Conservation (phyloP, 1,140 invertebrate genomes). For the Drosophila elegans region DNA sequence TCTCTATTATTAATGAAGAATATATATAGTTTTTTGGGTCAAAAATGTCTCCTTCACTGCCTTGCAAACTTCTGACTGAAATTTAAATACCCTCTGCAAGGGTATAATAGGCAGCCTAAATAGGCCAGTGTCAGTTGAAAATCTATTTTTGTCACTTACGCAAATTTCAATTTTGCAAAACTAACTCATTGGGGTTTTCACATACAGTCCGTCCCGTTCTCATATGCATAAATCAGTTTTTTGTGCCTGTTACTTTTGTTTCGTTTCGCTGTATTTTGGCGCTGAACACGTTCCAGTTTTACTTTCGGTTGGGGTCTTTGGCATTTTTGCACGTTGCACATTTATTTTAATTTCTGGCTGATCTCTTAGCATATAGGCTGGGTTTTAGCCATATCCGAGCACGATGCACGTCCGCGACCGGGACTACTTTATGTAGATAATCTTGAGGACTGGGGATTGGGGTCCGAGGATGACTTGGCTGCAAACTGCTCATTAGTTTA, state of each 20-base stretch:
- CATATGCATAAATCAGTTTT: constrained; percentile 66
- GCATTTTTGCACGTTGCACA: constrained; percentile 79
- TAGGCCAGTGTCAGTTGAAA: no score
- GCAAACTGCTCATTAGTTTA: constrained; percentile 83
- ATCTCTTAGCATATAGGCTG: constrained; percentile 69
- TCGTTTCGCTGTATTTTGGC: constrained; percentile 25
- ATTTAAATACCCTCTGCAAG: no score
- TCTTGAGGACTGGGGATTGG: constrained; percentile 24
- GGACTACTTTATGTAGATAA: constrained; percentile 55
- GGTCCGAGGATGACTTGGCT: constrained; percentile 35
- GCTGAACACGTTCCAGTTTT: constrained; percentile 61
- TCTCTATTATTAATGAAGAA: no score
- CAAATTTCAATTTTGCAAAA: not conserved
- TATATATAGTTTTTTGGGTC: no score
- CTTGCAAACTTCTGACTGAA: no score
- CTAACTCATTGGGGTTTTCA: constrained; percentile 2
- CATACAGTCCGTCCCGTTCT: constrained; percentile 28
- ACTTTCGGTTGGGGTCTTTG: constrained; percentile 47
- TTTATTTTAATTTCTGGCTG: constrained; percentile 73
- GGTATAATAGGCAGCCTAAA: no score
- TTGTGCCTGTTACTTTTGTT: constrained; percentile 17
- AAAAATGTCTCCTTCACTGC: no score
- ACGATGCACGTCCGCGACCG: constrained; percentile 39
- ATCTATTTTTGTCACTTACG: no score
- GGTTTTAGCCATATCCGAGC: constrained; percentile 21